These are phyloP conservation scores for Megalops atlanticus DNA, from an alignment of 2,113 vertebrate species.

Conservation along the genomic window DNA sequence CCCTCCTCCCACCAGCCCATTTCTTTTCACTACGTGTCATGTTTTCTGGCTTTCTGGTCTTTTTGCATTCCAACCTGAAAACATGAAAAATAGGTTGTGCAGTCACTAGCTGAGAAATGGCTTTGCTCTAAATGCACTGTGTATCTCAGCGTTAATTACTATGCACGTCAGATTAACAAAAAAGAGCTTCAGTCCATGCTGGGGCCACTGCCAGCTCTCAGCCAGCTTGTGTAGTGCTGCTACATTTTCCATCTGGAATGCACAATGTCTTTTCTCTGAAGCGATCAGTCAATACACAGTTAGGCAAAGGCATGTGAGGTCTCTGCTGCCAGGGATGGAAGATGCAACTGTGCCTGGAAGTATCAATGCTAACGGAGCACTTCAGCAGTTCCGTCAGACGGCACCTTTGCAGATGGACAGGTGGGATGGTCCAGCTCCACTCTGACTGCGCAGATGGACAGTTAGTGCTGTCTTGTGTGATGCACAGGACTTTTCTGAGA, in stretches of 20 bases:
- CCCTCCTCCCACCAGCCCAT: too few species aligned
- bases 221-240: slow-evolving; percentile 30
- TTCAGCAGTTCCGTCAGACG: neutral
- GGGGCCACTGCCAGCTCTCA: too few species aligned
- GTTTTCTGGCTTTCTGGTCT: too few species aligned
- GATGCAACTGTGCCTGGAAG: neutral
- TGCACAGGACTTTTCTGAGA: too few species aligned
- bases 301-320: slow-evolving; percentile 50
- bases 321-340: slow-evolving; percentile 40
- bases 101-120: neutral
- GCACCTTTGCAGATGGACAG: too few species aligned
- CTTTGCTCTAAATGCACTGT: too few species aligned
- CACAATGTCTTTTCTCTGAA: slow-evolving; percentile 51
- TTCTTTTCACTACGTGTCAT: too few species aligned
- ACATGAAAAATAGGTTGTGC: neutral
- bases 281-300: slow-evolving; percentile 72
- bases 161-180: slow-evolving; percentile 45
- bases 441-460: too few species aligned
- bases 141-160: neutral
- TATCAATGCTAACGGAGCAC: neutral
- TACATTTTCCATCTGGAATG: slow-evolving; percentile 52
- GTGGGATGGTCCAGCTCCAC: too few species aligned
- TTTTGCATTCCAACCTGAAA: neutral
- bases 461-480: neutral
- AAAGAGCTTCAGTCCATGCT: too few species aligned